Conservation (phyloP, 2,113 vertebrate genomes). For the Leiothrix lutea region DNA sequence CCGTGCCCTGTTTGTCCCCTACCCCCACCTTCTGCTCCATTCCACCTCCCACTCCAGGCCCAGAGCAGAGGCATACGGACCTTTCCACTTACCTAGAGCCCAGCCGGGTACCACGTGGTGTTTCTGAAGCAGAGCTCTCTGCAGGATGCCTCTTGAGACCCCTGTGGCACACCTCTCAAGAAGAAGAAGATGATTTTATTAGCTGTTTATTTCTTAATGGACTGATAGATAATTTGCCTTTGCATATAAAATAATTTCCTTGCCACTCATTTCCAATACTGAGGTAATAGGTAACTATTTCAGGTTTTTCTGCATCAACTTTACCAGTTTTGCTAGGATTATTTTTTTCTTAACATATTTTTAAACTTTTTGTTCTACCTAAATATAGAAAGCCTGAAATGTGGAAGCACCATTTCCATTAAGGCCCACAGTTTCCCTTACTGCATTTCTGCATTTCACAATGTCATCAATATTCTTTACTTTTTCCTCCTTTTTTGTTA, state of each 20-base stretch:
- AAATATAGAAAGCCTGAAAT: neutral
- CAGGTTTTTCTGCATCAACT: neutral
- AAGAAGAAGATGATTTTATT: neutral
- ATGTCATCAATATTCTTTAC: neutral
- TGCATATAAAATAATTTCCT: neutral
- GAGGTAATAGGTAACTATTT: neutral
- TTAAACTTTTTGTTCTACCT: neutral
- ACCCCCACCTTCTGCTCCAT: neutral
- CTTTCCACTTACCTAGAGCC: neutral
- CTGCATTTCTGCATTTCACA: neutral
- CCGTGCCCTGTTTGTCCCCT: neutral
- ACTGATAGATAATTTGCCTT: neutral
- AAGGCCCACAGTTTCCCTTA: neutral
- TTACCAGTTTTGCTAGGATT: neutral
- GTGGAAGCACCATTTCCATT: neutral
- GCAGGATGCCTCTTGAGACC: neutral
- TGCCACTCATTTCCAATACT: neutral
- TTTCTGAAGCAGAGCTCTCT: neutral
- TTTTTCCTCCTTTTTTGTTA: neutral
- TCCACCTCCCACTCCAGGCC: neutral
- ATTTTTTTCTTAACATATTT: neutral
- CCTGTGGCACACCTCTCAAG: neutral
- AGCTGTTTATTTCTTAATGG: neutral
- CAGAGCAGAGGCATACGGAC: neutral
- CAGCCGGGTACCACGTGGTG: fast-evolving